Base-by-base conservation (phyloP, 2,113 vertebrate genomes). In the Eublepharis macularius region DNA sequence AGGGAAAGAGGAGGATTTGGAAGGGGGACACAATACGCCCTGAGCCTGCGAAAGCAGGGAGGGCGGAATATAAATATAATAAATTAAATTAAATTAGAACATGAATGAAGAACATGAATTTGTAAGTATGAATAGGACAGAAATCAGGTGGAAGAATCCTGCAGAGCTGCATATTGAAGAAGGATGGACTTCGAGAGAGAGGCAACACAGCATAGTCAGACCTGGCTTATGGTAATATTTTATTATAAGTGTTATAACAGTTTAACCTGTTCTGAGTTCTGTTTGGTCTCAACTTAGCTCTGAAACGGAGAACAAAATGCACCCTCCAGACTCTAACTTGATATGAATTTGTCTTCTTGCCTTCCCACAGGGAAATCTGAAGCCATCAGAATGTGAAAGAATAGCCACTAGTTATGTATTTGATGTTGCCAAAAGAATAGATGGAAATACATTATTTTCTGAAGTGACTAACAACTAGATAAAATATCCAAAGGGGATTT, bases 391-490 rank as follows among this genome's bases (percentile, higher is more conserved):
- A 0, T 88, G 82, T 88, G 72, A 92, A 86, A 47, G 82, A 89
- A 79, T 43, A 65, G 43, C 51, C 51, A 70, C 60, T 63, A 43
- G 7, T 72, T 86, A 75, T 88, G 51, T 79, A 85, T 87, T 4
- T 89, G 76, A 89, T 80, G 85, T 89, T 89, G 81, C n/a, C 89
- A 83, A 90, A 87, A 92, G 73, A 91, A 77, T 4, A 89, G 79
- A 47, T 76, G 63, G 69, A 43, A 94, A 90, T 24, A 5, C 36
- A 69, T 9, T 74, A 85, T 36, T 49, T 24, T 87, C 54, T 91
- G 77, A 76, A 47, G 34, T 85, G 79, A 91, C 82, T 90, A 54
- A 76, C 82, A 93, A 91, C 49, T 78, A 88, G 72, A 87, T 65
- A 73, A 79, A 66, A 81, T 87, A 68, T 87, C 89, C 86, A 80